Conservation (phyloP, 2,113 vertebrate species). For the Mobula hypostoma region DNA sequence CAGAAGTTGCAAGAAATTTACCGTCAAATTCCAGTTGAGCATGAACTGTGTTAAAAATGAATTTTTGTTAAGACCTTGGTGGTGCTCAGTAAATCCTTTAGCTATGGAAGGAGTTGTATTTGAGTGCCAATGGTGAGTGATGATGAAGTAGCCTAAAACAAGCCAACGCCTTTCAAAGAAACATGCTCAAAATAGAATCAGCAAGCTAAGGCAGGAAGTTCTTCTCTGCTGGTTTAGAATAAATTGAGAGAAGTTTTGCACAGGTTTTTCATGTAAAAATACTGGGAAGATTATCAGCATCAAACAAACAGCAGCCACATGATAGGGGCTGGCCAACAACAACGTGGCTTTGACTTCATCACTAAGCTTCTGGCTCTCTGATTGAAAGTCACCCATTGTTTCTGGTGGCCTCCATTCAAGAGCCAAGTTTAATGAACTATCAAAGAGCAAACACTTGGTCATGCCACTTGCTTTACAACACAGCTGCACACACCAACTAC, state of each 20-base stretch:
- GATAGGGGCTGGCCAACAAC: background rate
- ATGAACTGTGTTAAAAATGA: background rate
- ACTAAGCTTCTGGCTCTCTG: background rate
- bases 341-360: background rate
- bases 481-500: background rate
- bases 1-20: background rate
- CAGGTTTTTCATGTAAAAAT: background rate
- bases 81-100: background rate
- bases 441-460: background rate
- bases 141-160: background rate
- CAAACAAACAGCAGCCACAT: background rate
- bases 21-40: background rate
- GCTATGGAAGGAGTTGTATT: background rate
- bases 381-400: background rate
- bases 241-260: background rate
- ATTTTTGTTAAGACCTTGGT: background rate
- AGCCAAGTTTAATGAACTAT: background rate
- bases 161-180: background rate
- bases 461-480: slow-evolving; percentile 19
- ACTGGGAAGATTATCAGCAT: background rate
- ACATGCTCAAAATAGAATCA: background rate
- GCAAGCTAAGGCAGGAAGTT: background rate
- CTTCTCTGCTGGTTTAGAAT: background rate
- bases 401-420: background rate
- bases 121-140: background rate